These are phyloP conservation scores for Hypolimnas misippus DNA, from an alignment of 2,888 invertebrate species.

Conservation along the genomic window DNA sequence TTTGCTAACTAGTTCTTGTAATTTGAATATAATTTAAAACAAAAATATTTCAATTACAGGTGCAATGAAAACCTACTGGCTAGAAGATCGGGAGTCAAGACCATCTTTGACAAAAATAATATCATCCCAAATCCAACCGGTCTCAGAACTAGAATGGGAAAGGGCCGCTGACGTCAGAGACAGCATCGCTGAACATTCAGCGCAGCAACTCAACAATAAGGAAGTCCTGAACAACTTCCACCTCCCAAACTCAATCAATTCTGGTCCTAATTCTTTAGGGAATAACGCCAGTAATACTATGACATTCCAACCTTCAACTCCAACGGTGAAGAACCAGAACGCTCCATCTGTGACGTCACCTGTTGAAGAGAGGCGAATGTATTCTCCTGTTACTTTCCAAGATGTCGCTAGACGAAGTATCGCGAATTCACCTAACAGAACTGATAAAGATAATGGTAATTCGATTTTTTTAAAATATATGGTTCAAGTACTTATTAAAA, in stretches of 20 bases:
- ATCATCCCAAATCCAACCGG: conserved; percentile 70
- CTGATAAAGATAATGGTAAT: conserved; percentile 64
- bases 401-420: conserved; percentile 92
- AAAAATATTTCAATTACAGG: conserved; percentile 68
- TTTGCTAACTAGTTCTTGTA: background rate
- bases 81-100: conserved; percentile 88
- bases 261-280: conserved; percentile 57
- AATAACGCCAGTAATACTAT: conserved; percentile 52
- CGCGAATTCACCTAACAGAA: conserved; percentile 88
- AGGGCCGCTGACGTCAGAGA: conserved; percentile 73
- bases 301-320: conserved; percentile 48
- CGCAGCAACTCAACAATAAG: conserved; percentile 62
- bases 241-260: conserved; percentile 57
- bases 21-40: background rate
- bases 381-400: conserved; percentile 93
- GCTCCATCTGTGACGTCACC: conserved; percentile 67
- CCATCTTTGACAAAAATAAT: conserved; percentile 78
- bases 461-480: background rate
- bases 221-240: conserved; percentile 49
- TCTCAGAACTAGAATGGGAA: conserved; percentile 77
- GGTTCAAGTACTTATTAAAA: background rate
- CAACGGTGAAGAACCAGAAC: conserved; percentile 44
- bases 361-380: conserved; percentile 88
- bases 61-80: conserved; percentile 95
- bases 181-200: conserved; percentile 76